Base-by-base conservation (phyloP, 1,140 invertebrate species). In the Drosophila trapezifrons region DNA sequence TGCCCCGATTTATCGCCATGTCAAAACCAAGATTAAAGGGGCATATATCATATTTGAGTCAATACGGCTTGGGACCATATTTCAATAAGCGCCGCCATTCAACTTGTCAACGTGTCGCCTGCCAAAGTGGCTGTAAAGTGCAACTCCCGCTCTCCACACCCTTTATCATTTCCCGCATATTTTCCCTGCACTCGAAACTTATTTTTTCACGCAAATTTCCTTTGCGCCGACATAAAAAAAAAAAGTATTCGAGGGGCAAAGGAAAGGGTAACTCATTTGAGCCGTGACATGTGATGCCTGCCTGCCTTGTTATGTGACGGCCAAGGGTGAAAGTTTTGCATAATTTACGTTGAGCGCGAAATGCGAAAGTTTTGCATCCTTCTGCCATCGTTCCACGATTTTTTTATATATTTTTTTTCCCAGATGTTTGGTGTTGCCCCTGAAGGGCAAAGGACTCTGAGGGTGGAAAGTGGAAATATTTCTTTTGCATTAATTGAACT, bases 311-410 rank as follows among this genome's bases (percentile, higher is more conserved):
- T 78, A 79, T 56, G 73, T 69, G 72, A 60, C 79, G 72, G 78
- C 60, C 60, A 73, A 62, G 72, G 73, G 78, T 81, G 80, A 78
- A 83, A 83, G 76, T 83, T 83, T 83, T 78, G 80, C 80, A 83
- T 83, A 83, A 83, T 83, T 83, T 76, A 83, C 71, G 65, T 37
- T 71, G 64, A 74, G 76, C 80, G 80, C 56, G 71, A 83, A 82
- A 75, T 75, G 75, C 45, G 74, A 82, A 83, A 83, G 63, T 82
- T 82, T 78, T 70, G 40, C 64, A 54, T 46, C 56, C 74, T 43
- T 29, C 25, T 47, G 15, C 51, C 51, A 22, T 20, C 32, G 51
- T 22, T 54, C 40, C 35, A 10, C 22, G 6, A 42, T 35, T 38
- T 73, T 47, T 32, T 51, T 69, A 15, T n/a, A 37, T 17, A 20